A percentile compares a stretch with the other conserved stretches of the same genome.
phyloP scores from a whole-genome alignment of 2,888 invertebrate species.

The Conomelus anceps region DNA sequence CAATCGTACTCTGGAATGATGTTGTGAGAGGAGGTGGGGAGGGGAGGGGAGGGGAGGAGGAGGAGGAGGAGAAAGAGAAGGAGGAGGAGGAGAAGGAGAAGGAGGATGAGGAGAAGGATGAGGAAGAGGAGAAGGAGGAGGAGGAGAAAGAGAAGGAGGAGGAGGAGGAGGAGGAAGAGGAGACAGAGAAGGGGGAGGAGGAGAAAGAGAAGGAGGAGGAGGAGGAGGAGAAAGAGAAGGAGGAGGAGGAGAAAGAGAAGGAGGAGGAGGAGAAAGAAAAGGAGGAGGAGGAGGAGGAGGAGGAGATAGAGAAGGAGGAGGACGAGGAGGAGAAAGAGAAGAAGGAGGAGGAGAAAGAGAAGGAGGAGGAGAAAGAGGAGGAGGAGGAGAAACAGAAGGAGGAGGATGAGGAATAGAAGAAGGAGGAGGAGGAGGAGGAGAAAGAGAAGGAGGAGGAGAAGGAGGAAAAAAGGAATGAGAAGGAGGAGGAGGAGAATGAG shows the following conservation, averaged over 20 bases:
- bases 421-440: not conserved
- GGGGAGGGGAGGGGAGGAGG: not conserved
- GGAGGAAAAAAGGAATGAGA: not conserved
- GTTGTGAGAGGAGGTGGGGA: not conserved
- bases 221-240: not conserved
- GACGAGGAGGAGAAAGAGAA: not conserved
- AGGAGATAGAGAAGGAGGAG: not conserved
- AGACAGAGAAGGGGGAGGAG: not conserved
- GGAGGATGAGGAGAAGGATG: not conserved
- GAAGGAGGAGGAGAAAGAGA: not conserved
- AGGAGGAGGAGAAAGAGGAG: not conserved
- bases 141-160: too few species aligned
- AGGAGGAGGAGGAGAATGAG: not conserved
- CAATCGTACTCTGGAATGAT: not conserved
- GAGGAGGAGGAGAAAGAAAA: not conserved
- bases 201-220: not conserved
- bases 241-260: not conserved
- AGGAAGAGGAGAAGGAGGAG: not conserved
- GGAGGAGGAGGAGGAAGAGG: too few species aligned
- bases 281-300: not conserved
- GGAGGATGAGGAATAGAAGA: not conserved
- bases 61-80: not conserved
- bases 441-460: not conserved
- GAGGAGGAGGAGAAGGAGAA: too few species aligned
- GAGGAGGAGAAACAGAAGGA: not conserved